These are phyloP conservation scores for Habroteleia sp. DNA, from an alignment of 2,888 invertebrate genomes.

Conservation along the genomic window DNA sequence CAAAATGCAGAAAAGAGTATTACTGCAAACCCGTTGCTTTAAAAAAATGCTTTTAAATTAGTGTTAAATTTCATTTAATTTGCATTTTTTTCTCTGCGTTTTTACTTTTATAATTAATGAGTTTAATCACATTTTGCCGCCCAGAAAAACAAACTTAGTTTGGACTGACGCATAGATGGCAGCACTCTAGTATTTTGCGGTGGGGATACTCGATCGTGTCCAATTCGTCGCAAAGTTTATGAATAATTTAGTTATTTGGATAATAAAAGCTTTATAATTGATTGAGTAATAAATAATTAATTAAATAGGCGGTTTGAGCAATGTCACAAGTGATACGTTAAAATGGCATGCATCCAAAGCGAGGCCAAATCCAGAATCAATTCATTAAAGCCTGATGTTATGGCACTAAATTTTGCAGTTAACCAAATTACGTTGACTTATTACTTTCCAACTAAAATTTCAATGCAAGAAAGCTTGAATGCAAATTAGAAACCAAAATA, in stretches of 20 bases:
- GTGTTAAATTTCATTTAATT: too few species aligned
- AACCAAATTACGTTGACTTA: slow-evolving; percentile 11
- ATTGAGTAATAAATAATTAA: slow-evolving; percentile 11
- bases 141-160: too few species aligned
- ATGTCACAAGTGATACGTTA: neutral
- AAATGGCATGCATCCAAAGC: neutral
- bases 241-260: slow-evolving; percentile 1
- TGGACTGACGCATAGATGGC: too few species aligned
- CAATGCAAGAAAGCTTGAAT: slow-evolving; percentile 9
- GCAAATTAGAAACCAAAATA: neutral
- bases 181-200: too few species aligned
- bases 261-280: slow-evolving; percentile 10
- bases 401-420: slow-evolving; percentile 6
- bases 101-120: too few species aligned
- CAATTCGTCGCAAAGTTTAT: too few species aligned
- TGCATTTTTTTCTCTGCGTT: too few species aligned
- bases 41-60: too few species aligned
- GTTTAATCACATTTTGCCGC: too few species aligned
- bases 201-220: too few species aligned
- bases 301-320: neutral
- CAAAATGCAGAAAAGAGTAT: too few species aligned
- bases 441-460: slow-evolving; percentile 2
- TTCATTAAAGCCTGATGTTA: neutral
- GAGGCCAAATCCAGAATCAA: slow-evolving; percentile 9
- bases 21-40: too few species aligned